A percentile compares a stretch with the other conserved stretches of the same genome.
phyloP scores from a whole-genome alignment of 2,797 vertebrate genomes.

The Ceryle rudis region DNA sequence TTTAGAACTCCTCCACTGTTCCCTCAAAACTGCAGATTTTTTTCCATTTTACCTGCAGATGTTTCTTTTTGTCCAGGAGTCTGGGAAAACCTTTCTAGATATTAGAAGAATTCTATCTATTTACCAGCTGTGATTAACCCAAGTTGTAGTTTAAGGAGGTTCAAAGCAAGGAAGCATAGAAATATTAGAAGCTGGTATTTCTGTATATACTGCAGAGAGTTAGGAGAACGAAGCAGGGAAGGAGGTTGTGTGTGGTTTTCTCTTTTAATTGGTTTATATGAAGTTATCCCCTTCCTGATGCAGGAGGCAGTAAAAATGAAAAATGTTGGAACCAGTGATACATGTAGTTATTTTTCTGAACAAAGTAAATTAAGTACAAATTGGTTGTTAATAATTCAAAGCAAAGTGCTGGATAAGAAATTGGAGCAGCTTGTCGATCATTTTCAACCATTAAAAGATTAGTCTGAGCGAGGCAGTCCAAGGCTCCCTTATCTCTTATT shows the following conservation, averaged over 20 bases:
- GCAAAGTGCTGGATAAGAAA: conserved; percentile 36
- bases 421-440: conserved; percentile 35
- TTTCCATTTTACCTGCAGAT: neutral
- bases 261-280: neutral
- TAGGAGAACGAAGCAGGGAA: neutral
- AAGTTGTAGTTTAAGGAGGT: neutral
- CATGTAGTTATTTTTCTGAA: conserved; percentile 35
- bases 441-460: conserved; percentile 41
- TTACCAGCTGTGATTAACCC: conserved; percentile 7
- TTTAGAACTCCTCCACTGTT: neutral
- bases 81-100: neutral
- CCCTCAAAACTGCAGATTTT: neutral
- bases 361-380: conserved; percentile 49
- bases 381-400: conserved; percentile 64
- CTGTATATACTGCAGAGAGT: neutral
- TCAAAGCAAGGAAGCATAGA: neutral
- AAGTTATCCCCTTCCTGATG: neutral
- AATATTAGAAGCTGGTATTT: neutral
- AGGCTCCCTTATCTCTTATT: conserved; percentile 32
- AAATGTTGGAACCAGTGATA: neutral
- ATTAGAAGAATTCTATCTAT: neutral
- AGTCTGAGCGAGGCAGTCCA: neutral
- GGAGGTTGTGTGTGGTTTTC: neutral
- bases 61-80: neutral
- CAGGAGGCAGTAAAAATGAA: conserved; percentile 10